Evolutionary conservation across 2,888 invertebrate genomes (phyloP).

Genomic region (Mylabris sibirica): DNA sequence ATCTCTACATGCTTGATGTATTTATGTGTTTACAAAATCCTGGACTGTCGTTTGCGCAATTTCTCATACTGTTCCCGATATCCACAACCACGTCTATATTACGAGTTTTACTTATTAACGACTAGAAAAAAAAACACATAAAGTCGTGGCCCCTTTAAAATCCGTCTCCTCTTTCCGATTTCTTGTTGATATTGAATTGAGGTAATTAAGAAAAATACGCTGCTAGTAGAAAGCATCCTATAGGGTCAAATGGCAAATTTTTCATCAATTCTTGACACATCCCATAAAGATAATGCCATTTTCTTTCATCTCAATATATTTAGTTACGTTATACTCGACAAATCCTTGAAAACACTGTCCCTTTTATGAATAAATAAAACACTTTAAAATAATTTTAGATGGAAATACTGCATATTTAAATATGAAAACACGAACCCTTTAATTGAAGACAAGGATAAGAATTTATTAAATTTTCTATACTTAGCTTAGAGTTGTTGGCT

Average conservation of each 20-base stretch:
- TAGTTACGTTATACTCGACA: too few species aligned
- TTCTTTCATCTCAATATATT: background rate
- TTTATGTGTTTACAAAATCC: background rate
- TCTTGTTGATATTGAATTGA: background rate
- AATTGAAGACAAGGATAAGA: too few species aligned
- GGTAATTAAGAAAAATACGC: background rate
- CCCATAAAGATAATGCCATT: background rate
- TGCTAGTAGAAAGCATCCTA: background rate
- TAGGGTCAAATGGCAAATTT: background rate
- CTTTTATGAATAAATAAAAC: too few species aligned
- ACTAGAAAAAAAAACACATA: background rate
- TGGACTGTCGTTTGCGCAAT: background rate
- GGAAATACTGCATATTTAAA: too few species aligned
- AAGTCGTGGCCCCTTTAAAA: background rate
- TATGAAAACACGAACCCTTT: too few species aligned
- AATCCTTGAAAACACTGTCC: too few species aligned
- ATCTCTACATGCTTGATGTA: background rate
- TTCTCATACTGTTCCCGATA: background rate
- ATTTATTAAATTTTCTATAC: too few species aligned
- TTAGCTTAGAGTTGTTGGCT: too few species aligned
- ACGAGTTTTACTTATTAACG: too few species aligned
- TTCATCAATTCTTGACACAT: background rate
- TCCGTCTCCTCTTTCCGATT: background rate
- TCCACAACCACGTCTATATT: background rate
- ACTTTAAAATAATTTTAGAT: too few species aligned